These are phyloP conservation scores for Eristalis tenax DNA, from an alignment of 2,888 invertebrate genomes.

Conservation along the genomic window DNA sequence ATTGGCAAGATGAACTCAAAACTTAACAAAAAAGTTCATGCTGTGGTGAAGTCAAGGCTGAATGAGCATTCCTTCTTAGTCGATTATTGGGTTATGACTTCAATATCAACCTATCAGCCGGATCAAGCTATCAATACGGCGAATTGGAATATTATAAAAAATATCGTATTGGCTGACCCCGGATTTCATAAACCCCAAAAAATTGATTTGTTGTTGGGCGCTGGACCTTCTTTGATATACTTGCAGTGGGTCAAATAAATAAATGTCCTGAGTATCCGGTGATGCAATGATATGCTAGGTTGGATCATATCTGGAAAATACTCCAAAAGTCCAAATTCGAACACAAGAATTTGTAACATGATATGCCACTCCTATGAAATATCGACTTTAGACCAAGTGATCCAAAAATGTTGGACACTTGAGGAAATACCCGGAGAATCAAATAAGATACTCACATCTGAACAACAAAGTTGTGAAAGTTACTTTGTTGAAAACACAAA, in stretches of 20 bases:
- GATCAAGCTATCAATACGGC: neutral
- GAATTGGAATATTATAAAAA: neutral
- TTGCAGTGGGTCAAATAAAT: neutral
- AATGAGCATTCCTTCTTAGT: neutral
- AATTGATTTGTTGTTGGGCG: neutral
- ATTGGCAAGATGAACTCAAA: neutral
- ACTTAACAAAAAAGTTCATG: neutral
- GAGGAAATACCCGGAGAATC: conserved; percentile 11
- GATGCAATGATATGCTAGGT: neutral
- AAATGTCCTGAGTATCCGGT: neutral
- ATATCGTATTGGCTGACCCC: neutral
- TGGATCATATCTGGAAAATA: neutral
- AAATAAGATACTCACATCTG: too few relatives aligned
- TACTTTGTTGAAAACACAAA: too few relatives aligned
- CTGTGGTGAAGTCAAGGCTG: neutral
- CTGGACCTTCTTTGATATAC: neutral
- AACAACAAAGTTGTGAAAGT: too few relatives aligned
- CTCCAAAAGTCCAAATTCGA: neutral
- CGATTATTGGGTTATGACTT: neutral
- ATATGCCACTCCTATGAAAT: conserved; percentile 11
- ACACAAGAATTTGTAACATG: neutral
- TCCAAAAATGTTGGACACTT: neutral
- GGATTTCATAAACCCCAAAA: neutral
- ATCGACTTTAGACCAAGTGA: neutral
- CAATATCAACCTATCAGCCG: neutral